These are phyloP conservation scores for Rhyacichthys aspro DNA, from an alignment of 2,797 vertebrate genomes.

Conservation along the genomic window DNA sequence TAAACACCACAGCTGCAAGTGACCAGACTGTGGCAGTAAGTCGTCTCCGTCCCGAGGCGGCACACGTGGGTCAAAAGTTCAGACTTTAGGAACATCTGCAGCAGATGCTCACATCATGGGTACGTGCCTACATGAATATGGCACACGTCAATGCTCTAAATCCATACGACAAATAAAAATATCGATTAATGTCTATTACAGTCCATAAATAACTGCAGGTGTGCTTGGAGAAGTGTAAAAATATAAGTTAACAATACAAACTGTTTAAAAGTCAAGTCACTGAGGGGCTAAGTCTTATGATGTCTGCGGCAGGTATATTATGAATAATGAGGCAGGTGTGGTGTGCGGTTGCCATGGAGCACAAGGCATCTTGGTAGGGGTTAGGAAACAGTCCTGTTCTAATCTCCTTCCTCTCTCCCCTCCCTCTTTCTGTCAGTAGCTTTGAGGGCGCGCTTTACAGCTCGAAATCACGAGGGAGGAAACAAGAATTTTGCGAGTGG, in stretches of 20 bases:
- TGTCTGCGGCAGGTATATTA: too few relatives aligned
- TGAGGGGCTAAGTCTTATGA: too few relatives aligned
- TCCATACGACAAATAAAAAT: too few relatives aligned
- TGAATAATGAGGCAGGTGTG: not conserved
- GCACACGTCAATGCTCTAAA: not conserved
- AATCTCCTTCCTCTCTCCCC: constrained; percentile 28
- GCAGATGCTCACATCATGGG: constrained; percentile 16
- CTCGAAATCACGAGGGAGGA: constrained; percentile 34
- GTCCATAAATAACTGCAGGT: too few relatives aligned
- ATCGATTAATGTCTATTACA: too few relatives aligned
- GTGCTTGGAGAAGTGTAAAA: too few relatives aligned
- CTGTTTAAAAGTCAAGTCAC: too few relatives aligned
- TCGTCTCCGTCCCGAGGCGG: not conserved
- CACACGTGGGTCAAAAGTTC: constrained; percentile 22
- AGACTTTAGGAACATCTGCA: constrained; percentile 6
- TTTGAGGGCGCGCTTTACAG: not conserved
- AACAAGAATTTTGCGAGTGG: constrained; percentile 39
- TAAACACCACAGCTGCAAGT: too few relatives aligned
- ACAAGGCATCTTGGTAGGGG: constrained; percentile 28
- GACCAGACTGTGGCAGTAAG: constrained; percentile 8
- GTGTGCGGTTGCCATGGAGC: constrained; percentile 19
- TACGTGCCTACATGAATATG: not conserved
- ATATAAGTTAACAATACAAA: too few relatives aligned
- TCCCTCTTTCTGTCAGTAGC: not conserved
- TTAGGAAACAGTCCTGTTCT: constrained; percentile 34